Evolutionary conservation across 2,113 vertebrate species (phyloP).

Genomic region (Poeciliopsis retropinna): DNA sequence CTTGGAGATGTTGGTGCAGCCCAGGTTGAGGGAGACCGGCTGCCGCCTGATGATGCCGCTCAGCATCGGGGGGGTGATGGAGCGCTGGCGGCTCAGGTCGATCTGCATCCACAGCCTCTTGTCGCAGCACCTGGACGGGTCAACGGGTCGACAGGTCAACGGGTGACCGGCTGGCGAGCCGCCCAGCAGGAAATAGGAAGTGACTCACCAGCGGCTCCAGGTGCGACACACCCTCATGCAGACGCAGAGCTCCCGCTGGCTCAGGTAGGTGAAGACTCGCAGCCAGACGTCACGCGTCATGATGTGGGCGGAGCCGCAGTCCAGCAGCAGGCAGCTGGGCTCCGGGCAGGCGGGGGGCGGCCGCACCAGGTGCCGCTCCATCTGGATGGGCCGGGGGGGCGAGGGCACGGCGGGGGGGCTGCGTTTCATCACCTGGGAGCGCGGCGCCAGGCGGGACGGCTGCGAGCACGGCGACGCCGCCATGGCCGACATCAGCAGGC

Average conservation of each 20-base stretch:
- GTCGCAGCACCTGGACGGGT: constrained; percentile 87
- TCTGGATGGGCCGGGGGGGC: constrained; percentile 84
- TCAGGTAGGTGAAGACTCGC: constrained; percentile 87
- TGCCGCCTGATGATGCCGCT: constrained; percentile 91
- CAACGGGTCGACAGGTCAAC: neutral
- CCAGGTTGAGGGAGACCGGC: constrained; percentile 87
- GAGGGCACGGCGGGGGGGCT: constrained; percentile 85
- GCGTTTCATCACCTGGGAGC: constrained; percentile 85
- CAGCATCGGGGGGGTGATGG: constrained; percentile 91
- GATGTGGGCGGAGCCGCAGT: constrained; percentile 86
- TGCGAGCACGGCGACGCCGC: constrained; percentile 67
- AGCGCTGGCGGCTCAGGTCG: constrained; percentile 88
- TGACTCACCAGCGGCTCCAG: constrained; percentile 91
- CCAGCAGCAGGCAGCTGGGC: constrained; percentile 88
- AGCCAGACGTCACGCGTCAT: constrained; percentile 89
- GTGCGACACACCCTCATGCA: constrained; percentile 94
- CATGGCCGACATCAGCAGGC: constrained; percentile 58
- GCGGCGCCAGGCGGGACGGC: constrained; percentile 71
- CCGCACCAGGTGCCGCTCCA: constrained; percentile 89
- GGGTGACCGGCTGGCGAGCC: too few relatives aligned
- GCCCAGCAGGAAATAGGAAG: neutral
- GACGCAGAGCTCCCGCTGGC: constrained; percentile 87
- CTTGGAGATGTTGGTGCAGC: constrained; percentile 92
- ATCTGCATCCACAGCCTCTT: constrained; percentile 89
- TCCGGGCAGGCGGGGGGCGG: constrained; percentile 90